Evolutionary conservation across 1,140 invertebrate genomes (phyloP), one percentile per base, ranked within the genome.

Genomic region (Drosophila ficusphila): DNA sequence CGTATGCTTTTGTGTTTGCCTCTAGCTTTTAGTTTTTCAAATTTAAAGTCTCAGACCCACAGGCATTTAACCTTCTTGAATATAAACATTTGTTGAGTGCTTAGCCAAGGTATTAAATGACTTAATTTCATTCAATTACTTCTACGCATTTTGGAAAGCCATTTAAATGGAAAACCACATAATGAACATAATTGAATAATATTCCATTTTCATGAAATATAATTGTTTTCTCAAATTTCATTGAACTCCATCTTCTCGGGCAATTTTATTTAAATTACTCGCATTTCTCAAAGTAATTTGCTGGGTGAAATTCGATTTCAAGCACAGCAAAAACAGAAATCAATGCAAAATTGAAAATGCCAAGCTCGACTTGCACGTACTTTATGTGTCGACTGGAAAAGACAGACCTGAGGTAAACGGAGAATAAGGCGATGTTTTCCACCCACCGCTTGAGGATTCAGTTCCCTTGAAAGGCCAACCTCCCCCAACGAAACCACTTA

Each of bases 281-380:
- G 11, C 25, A 38, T 31, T 38, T 47, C 42, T 19, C 33, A 11
- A 65, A 19, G 62, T 25, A 65, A 31, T 51, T 51, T 27, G 23
- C 61, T 18, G 25, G 9, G 60, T 31, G 19, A 70, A 69, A 58
- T 41, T 57, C 52, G 34, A 57, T 34, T 57, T 16, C 5, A 16
- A 25, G 29, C 27, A 31, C 5, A 9, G 18, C 16, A 7, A 31
- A 27, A 25, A 31, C 44, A 16, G 7, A 64, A 71, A 77, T 56
- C 52, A 58, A 54, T 65, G 58, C 39, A 31, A 71, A 70, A 56
- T 62, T 44, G 39, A 36, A 76, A 54, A 27, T 19, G 46, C 47
- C 29, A 8, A 44, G 44, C 41, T 47, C 23, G 11, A 14, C 21
- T 19, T 18, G 54, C 65, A 71, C 68, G 52, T 58, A 69, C 21